Base-by-base conservation (phyloP, 1,140 invertebrate genomes). In the Heliothis subflexa region DNA sequence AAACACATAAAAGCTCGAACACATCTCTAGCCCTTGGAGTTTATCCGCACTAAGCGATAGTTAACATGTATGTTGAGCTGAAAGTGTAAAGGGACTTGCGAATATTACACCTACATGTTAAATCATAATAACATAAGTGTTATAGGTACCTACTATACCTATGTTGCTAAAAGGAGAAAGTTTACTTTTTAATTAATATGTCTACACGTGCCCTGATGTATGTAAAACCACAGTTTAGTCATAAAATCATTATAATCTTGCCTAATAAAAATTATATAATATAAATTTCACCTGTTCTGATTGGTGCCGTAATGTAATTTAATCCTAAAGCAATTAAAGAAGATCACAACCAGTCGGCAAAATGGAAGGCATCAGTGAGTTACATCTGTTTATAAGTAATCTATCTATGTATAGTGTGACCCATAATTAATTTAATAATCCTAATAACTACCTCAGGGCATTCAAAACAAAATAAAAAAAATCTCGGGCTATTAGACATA, bases 401-500 rank as follows among this genome's bases (percentile, higher is more conserved):
- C 54, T 61, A 47, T 25, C 21, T 25, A 25, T 25, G 21, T 25
- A 25, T 45, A 52, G 28, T n/a, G 52, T 21, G n/a, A 47, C 45
- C 66, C n/a, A 49, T 83, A 82, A 83, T 89, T 87, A 85, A 86
- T 81, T 85, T 85, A 87, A 85, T 81, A 78, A 73, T 78, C 83
- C 74, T 81, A 78, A 85, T 83, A 82, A 83, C 66, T 80, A 86
- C 80, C 78, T 77, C 55, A 57, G 70, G 74, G 78, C 57, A 68
- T 77, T 83, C 68, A 76, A 81, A 88, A 91, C 88, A 89, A 88
- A 88, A 86, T 85, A 86, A 84, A 81, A 85, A 77, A 81, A 82
- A 82, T 85, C 62, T 84, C 75, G 66, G 64, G 77, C 83, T 82
- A 89, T 91, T 90, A 91, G 79, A 86, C 78, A 82, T 91, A 92